phyloP scores from a whole-genome alignment of 2,797 vertebrate species.

The Phalloptychus januarius region DNA sequence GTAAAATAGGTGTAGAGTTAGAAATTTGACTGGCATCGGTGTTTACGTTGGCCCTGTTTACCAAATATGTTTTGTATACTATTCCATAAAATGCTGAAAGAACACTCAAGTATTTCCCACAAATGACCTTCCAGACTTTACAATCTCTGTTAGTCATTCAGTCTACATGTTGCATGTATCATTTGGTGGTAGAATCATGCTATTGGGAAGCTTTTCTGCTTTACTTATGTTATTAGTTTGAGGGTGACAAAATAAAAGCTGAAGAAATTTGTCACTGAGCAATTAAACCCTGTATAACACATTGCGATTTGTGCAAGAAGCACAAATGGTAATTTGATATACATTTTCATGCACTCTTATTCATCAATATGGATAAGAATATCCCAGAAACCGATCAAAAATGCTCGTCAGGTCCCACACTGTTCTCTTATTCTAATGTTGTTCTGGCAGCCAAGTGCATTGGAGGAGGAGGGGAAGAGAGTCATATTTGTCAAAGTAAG shows the following conservation, averaged over 20 bases:
- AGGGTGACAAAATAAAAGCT: neutral
- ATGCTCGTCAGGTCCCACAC: neutral
- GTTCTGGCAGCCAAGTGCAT: neutral
- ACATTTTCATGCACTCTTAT: neutral
- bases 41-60: neutral
- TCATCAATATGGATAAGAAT: neutral
- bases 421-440: neutral
- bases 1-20: conserved; percentile 27
- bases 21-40: neutral
- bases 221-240: neutral
- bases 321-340: neutral
- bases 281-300: neutral
- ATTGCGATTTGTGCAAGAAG: neutral
- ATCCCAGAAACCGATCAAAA: neutral
- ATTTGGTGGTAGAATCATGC: neutral
- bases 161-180: neutral
- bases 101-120: neutral
- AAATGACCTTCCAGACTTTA: neutral
- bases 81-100: neutral
- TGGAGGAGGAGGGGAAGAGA: too few species aligned
- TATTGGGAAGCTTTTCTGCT: neutral
- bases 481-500: neutral
- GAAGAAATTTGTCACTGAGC: neutral
- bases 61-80: neutral
- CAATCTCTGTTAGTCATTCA: neutral